Conservation (phyloP, 2,888 invertebrate genomes). For the Hipparchia semele region DNA sequence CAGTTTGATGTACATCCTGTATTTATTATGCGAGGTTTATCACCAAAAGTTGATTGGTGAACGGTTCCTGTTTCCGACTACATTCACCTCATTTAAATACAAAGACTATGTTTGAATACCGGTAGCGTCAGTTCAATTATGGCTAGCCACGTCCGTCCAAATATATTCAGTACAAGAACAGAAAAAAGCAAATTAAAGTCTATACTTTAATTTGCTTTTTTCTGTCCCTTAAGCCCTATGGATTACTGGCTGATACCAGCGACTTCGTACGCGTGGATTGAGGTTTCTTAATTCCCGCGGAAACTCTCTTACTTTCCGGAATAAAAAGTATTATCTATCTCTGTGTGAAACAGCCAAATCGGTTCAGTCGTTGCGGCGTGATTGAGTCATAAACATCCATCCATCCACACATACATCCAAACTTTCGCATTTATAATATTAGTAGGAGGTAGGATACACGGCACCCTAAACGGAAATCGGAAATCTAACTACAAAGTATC, state of each 20-base stretch:
- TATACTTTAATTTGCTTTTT: no score
- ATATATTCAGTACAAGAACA: conserved; percentile 34
- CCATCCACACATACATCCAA: no score
- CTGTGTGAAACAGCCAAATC: neutral
- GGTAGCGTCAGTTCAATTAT: conserved; percentile 48
- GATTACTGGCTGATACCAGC: no score
- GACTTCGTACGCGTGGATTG: no score
- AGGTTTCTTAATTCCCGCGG: no score
- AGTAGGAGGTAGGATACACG: no score
- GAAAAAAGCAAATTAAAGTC: neutral
- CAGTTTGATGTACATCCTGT: conserved; percentile 27
- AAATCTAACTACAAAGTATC: neutral
- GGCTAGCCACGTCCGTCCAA: conserved; percentile 49
- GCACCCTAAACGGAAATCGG: no score
- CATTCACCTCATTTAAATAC: conserved; percentile 69
- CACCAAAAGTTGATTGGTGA: conserved; percentile 50
- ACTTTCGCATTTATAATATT: no score
- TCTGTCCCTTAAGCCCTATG: no score
- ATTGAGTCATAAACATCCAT: no score
- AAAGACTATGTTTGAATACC: conserved; percentile 56
- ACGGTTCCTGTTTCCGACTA: conserved; percentile 71
- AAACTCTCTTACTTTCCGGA: neutral
- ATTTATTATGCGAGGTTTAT: conserved; percentile 43
- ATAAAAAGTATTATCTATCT: neutral
- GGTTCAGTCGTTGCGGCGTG: no score